phyloP scores from a whole-genome alignment of 1,140 invertebrate species.

The Akabosia matsudoensis region DNA sequence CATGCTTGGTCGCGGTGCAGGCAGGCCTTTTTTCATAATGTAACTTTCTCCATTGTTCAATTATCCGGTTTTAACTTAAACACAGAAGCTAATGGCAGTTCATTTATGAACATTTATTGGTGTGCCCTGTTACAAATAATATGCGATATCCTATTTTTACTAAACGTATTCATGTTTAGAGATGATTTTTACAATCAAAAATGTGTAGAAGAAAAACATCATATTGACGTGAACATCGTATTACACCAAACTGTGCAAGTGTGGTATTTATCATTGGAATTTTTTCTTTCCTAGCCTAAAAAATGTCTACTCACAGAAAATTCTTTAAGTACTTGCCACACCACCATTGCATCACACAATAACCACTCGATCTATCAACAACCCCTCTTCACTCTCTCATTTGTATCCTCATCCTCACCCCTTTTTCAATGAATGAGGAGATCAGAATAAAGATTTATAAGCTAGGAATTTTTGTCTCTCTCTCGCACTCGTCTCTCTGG shows the following conservation, averaged over 20 bases:
- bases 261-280: conserved; percentile 15
- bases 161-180: no score
- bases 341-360: not conserved
- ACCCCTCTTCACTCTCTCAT: not conserved
- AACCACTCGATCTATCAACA: conserved; percentile 12
- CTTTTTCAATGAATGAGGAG: conserved; percentile 17
- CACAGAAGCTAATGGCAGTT: no score
- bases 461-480: no score
- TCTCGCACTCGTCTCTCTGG: not conserved
- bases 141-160: no score
- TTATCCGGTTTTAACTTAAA: no score
- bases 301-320: not conserved
- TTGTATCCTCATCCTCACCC: conserved; percentile 8
- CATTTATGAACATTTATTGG: no score
- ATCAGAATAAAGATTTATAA: conserved; percentile 2
- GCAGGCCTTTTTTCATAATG: no score
- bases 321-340: not conserved
- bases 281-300: conserved; percentile 3
- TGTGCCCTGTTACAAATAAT: no score
- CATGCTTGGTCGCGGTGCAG: no score
- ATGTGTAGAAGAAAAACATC: not conserved
- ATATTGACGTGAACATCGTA: not conserved
- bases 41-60: no score
- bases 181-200: no score
- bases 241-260: not conserved